phyloP scores from a whole-genome alignment of 2,797 vertebrate genomes.

The Anniella stebbinsi region DNA sequence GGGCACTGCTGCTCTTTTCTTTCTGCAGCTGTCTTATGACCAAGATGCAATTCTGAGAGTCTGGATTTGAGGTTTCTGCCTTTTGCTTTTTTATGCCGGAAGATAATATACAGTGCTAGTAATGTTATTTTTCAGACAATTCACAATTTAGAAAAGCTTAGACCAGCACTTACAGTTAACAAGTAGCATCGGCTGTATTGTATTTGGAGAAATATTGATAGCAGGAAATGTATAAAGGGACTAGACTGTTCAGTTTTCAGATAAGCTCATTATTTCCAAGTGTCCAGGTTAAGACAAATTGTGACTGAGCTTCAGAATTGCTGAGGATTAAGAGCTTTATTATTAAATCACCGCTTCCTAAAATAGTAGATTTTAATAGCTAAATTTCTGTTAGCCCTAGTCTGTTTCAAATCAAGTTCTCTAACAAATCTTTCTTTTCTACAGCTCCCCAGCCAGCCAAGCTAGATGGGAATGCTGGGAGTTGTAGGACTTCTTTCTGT shows the following conservation, averaged over 20 bases:
- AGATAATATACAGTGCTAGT: neutral
- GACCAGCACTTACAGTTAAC: constrained; percentile 15
- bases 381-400: neutral
- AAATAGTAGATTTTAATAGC: constrained; percentile 1
- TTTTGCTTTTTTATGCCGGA: neutral
- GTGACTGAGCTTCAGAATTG: neutral
- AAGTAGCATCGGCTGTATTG: neutral
- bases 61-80: neutral
- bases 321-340: constrained; percentile 21
- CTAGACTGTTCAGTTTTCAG: constrained; percentile 8
- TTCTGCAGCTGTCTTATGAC: fast-evolving
- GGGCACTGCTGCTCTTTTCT: constrained; percentile 66
- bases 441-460: too few species aligned
- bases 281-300: neutral
- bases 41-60: fast-evolving
- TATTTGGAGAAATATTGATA: neutral
- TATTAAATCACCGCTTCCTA: constrained; percentile 19
- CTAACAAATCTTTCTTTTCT: neutral
- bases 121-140: neutral
- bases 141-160: constrained; percentile 6
- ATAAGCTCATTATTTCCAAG: constrained; percentile 18
- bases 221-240: neutral
- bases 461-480: too few species aligned
- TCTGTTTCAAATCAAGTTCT: neutral
- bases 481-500: neutral